These are phyloP conservation scores for Sericinus montela DNA, from an alignment of 2,888 invertebrate species.

Conservation along the genomic window DNA sequence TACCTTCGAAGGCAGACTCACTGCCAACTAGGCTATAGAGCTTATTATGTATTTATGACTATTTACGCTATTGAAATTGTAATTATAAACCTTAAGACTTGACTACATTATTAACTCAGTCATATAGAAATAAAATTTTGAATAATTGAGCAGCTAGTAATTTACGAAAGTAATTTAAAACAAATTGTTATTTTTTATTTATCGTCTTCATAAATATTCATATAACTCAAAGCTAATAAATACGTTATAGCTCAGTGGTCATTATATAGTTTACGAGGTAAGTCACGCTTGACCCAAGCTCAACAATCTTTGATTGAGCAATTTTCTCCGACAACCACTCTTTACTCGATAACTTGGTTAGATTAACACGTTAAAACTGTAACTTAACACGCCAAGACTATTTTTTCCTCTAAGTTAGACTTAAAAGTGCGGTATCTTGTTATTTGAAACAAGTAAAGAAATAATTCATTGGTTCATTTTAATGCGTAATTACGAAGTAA, in stretches of 20 bases:
- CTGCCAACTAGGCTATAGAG: too few relatives aligned
- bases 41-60: too few relatives aligned
- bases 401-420: conserved; percentile 4
- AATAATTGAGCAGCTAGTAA: not conserved
- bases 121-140: not conserved
- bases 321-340: conserved; percentile 36
- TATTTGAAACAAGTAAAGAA: too few relatives aligned
- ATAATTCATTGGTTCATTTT: too few relatives aligned
- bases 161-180: conserved; percentile 7
- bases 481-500: too few relatives aligned
- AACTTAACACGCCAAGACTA: conserved; percentile 26
- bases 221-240: conserved; percentile 30
- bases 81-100: too few relatives aligned
- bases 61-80: too few relatives aligned
- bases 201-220: conserved; percentile 26
- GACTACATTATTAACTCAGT: too few relatives aligned
- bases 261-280: conserved; percentile 34
- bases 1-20: too few relatives aligned
- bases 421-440: too few relatives aligned
- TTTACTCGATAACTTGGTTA: conserved; percentile 37
- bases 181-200: conserved; percentile 8
- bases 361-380: conserved; percentile 35
- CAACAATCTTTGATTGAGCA: conserved; percentile 36
- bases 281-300: conserved; percentile 36
- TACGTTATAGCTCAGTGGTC: conserved; percentile 30